A percentile compares a stretch with the other conserved stretches of the same genome.
phyloP scores from a whole-genome alignment of 2,888 invertebrate genomes.

The Agrochola circellaris region DNA sequence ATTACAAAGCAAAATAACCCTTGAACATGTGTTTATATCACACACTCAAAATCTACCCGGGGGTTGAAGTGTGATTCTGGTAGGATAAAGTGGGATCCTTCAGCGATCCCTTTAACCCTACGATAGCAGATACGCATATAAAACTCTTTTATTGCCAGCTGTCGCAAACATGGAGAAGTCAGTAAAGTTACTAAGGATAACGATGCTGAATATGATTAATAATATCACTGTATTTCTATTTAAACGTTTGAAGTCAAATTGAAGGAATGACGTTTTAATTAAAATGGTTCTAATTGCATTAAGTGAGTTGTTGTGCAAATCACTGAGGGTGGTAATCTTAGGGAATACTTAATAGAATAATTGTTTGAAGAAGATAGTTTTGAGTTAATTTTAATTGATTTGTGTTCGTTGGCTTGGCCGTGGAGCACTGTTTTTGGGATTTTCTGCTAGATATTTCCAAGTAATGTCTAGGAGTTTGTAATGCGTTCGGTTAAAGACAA shows the following conservation, averaged over 20 bases:
- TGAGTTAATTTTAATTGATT: conserved; percentile 12
- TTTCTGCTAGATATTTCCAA: background rate
- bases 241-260: conserved; percentile 9
- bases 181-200: background rate
- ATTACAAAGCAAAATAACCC: conserved; percentile 27
- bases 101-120: conserved; percentile 22
- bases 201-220: background rate
- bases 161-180: conserved; percentile 20
- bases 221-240: background rate
- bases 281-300: conserved; percentile 19
- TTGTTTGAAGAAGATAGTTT: conserved; percentile 23
- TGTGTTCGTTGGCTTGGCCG: background rate
- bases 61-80: conserved; percentile 39
- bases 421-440: background rate
- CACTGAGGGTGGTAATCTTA: background rate
- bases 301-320: background rate
- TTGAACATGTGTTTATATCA: conserved; percentile 20
- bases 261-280: conserved; percentile 28
- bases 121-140: conserved; percentile 27
- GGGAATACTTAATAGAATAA: background rate
- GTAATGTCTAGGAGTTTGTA: background rate
- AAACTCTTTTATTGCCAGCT: conserved; percentile 26
- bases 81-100: conserved; percentile 43
- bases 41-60: conserved; percentile 28
- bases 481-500: background rate